A percentile compares a stretch with the other conserved stretches of the same genome.
phyloP scores from a whole-genome alignment of 2,113 vertebrate species.

The Meleagris gallopavo region DNA sequence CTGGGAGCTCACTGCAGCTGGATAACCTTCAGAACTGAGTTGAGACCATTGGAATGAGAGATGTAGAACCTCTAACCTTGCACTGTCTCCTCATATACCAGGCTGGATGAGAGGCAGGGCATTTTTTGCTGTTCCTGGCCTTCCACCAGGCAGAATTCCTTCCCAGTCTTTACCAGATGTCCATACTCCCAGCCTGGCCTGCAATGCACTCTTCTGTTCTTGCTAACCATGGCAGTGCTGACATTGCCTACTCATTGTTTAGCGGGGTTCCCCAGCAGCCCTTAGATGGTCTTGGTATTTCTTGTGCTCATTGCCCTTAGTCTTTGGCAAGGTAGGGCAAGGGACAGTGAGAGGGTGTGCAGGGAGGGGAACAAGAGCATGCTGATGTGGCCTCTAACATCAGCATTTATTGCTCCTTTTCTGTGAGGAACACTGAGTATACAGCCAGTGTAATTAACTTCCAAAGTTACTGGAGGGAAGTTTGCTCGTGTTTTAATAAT shows the following conservation, averaged over 20 bases:
- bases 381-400: neutral
- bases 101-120: neutral
- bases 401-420: neutral
- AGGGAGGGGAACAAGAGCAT: neutral
- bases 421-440: neutral
- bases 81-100: neutral
- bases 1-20: neutral
- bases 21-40: neutral
- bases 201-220: neutral
- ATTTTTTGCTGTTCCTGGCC: neutral
- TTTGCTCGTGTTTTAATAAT: neutral
- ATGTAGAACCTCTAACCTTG: neutral
- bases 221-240: neutral
- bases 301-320: neutral
- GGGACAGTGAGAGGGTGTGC: neutral
- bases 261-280: neutral
- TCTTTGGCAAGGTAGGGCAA: neutral
- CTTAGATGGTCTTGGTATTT: neutral
- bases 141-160: neutral
- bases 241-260: neutral
- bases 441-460: neutral
- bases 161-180: neutral
- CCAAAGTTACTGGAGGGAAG: neutral
- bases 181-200: neutral
- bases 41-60: neutral